Conservation (phyloP, 2,888 invertebrate species). For the Carterocephalus palaemon region DNA sequence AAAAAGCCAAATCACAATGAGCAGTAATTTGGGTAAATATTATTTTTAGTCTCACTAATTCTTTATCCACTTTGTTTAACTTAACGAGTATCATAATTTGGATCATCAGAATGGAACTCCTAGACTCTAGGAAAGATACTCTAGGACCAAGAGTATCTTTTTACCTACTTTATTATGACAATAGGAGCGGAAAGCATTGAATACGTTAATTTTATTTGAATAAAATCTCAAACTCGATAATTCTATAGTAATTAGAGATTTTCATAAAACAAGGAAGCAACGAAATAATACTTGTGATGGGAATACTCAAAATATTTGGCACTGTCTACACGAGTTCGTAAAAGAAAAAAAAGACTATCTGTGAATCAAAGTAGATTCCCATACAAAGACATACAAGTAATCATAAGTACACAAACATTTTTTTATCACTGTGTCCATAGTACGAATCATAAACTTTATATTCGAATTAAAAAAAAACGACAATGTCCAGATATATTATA, state of each 20-base stretch:
- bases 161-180: slow-evolving; percentile 12
- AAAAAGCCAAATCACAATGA: no score
- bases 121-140: no score
- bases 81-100: slow-evolving; percentile 1
- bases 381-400: no score
- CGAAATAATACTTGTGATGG: slow-evolving; percentile 15
- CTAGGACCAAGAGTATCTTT: no score
- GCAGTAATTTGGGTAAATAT: no score
- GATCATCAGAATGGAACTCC: slow-evolving; percentile 6
- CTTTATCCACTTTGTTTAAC: slow-evolving; percentile 13
- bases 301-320: slow-evolving; percentile 63
- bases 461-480: no score
- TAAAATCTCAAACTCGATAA: not conserved
- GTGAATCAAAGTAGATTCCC: slow-evolving; percentile 32
- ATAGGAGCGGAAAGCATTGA: slow-evolving; percentile 14
- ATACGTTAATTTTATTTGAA: slow-evolving; percentile 14
- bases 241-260: slow-evolving; percentile 2
- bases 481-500: no score
- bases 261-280: slow-evolving; percentile 1
- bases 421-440: no score
- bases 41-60: not conserved
- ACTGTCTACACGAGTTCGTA: slow-evolving; percentile 52
- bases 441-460: no score
- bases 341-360: slow-evolving; percentile 50
- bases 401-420: no score